phyloP scores from a whole-genome alignment of 2,888 invertebrate species.

The Iselma pallidipennis region DNA sequence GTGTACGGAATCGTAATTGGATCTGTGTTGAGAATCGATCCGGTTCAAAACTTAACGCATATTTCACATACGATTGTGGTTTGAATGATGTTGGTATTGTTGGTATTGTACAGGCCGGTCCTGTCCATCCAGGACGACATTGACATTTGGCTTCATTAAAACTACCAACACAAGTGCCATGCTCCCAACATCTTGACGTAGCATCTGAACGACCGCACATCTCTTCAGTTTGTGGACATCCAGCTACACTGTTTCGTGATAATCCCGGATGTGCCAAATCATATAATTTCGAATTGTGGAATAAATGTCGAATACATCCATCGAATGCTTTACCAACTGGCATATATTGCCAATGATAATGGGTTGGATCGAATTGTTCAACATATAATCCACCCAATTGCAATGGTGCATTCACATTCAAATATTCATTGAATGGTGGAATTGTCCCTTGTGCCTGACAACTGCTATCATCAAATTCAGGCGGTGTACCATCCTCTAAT shows the following conservation, averaged over 20 bases:
- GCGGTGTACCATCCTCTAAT: constrained; percentile 87
- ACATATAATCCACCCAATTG: constrained; percentile 93
- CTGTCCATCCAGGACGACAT: constrained; percentile 95
- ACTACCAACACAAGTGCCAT: constrained; percentile 92
- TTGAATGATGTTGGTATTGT: constrained; percentile 92
- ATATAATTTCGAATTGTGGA: constrained; percentile 95
- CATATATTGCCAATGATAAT: constrained; percentile 90
- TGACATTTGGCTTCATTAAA: constrained; percentile 88
- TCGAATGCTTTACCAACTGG: constrained; percentile 90
- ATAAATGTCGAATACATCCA: constrained; percentile 94
- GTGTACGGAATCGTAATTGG: constrained; percentile 90
- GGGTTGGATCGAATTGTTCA: constrained; percentile 85
- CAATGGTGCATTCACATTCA: constrained; percentile 93
- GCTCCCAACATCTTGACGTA: constrained; percentile 86
- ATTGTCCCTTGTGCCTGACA: constrained; percentile 90
- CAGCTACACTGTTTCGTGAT: constrained; percentile 81
- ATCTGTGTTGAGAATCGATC: constrained; percentile 91
- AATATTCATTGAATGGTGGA: constrained; percentile 93
- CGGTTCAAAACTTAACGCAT: constrained; percentile 92
- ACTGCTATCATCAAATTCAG: constrained; percentile 84
- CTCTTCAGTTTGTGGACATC: constrained; percentile 93
- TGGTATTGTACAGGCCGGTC: constrained; percentile 82
- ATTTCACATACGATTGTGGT: constrained; percentile 95
- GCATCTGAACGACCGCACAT: constrained; percentile 86
- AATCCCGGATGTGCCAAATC: constrained; percentile 93